Conservation (phyloP, 2,888 invertebrate genomes). For the Hedya salicella region DNA sequence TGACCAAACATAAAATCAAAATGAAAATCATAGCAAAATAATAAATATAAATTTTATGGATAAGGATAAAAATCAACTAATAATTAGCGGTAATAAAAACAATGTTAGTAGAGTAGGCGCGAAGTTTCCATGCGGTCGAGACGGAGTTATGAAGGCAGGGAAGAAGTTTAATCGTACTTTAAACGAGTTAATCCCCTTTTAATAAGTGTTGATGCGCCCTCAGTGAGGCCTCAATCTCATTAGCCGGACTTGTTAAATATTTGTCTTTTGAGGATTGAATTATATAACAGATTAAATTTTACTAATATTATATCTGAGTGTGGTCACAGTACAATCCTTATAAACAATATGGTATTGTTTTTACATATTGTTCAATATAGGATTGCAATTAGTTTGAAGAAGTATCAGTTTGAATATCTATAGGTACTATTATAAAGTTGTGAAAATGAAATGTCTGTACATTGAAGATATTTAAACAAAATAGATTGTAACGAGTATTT, state of each 20-base stretch:
- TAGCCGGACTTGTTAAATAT: constrained; percentile 60
- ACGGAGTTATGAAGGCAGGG: constrained; percentile 55
- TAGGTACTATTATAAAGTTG: no score
- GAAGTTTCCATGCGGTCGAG: constrained; percentile 59
- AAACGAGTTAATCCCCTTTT: constrained; percentile 81
- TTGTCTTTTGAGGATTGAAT: constrained; percentile 47
- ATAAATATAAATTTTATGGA: no score
- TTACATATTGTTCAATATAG: no score
- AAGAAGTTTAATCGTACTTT: constrained; percentile 78
- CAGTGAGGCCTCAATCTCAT: constrained; percentile 63
- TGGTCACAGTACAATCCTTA: neutral
- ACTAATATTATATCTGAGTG: neutral
- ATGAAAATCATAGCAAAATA: no score
- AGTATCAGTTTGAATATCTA: no score
- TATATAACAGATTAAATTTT: constrained; percentile 2
- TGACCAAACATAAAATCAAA: no score
- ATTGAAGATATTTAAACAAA: no score
- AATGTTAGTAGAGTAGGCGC: constrained; percentile 15
- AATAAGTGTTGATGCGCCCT: constrained; percentile 78
- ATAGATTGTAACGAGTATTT: no score
- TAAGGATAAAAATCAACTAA: no score
- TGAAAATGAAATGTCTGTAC: no score
- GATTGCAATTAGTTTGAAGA: no score
- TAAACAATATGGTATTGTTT: no score
- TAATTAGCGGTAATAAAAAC: constrained; percentile 21